phyloP scores from a whole-genome alignment of 2,888 invertebrate species.

The Trichacis sp. region DNA sequence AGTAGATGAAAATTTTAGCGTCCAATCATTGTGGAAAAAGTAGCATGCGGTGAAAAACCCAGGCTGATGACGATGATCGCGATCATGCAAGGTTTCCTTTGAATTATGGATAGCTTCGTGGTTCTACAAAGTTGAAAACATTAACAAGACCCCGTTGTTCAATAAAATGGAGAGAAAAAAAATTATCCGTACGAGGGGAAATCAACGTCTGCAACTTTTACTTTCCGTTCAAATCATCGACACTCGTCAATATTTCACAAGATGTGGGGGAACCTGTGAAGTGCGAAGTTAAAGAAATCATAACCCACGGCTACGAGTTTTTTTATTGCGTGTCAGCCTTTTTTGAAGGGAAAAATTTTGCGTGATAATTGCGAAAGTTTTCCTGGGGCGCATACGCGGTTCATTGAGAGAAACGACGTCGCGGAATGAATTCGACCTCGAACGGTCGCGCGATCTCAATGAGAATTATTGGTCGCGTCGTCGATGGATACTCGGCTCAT shows the following conservation, averaged over 20 bases:
- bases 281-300: no score
- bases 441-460: constrained; percentile 26
- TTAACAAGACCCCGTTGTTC: no score
- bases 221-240: no score
- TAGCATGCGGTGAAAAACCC: background rate
- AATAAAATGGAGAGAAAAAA: background rate
- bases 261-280: no score
- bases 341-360: background rate
- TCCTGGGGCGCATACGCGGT: constrained; percentile 11
- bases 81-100: background rate
- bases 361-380: constrained; percentile 12
- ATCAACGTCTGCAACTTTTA: no score
- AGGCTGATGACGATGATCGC: background rate
- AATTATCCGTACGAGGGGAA: background rate
- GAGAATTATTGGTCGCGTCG: constrained; percentile 38
- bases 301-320: no score
- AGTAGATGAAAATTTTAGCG: constrained; percentile 51
- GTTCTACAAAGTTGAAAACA: background rate
- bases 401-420: constrained; percentile 36
- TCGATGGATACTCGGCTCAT: constrained; percentile 27
- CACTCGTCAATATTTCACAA: no score
- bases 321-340: background rate
- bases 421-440: constrained; percentile 39
- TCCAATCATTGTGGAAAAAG: constrained; percentile 33
- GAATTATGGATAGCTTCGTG: background rate